Base-by-base conservation (phyloP, 2,113 vertebrate species). In the Daboia siamensis region DNA sequence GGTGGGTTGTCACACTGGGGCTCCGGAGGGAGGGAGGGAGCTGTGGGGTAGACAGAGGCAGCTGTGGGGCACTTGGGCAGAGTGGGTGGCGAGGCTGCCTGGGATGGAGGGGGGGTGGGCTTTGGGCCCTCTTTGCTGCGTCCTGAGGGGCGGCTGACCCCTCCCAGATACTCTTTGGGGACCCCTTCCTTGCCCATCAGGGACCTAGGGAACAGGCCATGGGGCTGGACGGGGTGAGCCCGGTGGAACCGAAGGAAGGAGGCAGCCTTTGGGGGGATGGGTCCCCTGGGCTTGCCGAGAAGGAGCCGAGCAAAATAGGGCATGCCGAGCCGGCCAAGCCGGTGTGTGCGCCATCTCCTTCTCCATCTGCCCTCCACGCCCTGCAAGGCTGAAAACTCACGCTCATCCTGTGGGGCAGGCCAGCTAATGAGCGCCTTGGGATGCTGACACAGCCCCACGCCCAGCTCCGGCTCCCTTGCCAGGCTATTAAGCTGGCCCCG, bases 321-420 rank as follows among this genome's bases (percentile, higher is more conserved):
- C 46, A 55, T 3, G 55, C 11, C 9, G 6, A 59, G 87, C 69
- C 55, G n/a, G 92, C 54, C 44, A 1, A 23, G 20, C 29, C 46
- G 7, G 88, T 59, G 74, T 11, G 8, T 3, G 26, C 9, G 0
- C 64, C 51, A 1, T 13, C 59, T 8, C 59, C 61, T 39, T n/a
- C 21, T 59, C 57, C 57, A 0, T 8, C n/a, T 7, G 56, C 26
- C 7, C 61, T 24, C 74, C 80, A 29, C n/a, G 23, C 92, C 92
- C 92, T 54, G n/a, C n/a, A n/a, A 48, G 80, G 33, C 88, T 44
- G 39, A 1, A 17, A 5, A 26, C 24, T 29, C 55, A 33, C 23
- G 15, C 92, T 92, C 69, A 48, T 59, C 91, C 91, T 85, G 91
- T 61, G 91, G 57, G 69, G 87, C 87, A 59, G 91, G 87, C 87